Evolutionary conservation across 2,888 invertebrate species (phyloP).

Genomic region (Xanthostigma xanthostigma): DNA sequence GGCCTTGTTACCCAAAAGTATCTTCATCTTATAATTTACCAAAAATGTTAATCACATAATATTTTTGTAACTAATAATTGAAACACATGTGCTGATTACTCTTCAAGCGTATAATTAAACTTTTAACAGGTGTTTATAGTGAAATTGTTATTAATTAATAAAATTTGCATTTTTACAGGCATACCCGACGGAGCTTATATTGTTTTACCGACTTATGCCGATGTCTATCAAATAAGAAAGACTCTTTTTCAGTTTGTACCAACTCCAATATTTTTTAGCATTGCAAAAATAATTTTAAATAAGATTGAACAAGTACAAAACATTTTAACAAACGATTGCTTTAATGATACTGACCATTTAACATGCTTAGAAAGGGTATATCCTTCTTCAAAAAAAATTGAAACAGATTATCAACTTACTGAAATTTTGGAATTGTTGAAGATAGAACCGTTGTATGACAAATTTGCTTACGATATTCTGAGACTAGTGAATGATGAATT

Average conservation of each 20-base stretch:
- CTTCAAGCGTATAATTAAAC: no score
- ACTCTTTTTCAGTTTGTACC: slow-evolving; percentile 19
- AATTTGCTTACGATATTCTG: slow-evolving; percentile 24
- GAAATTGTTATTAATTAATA: neutral
- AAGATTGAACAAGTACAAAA: slow-evolving; percentile 17
- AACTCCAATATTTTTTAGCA: slow-evolving; percentile 23
- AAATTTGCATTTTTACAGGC: slow-evolving; percentile 10
- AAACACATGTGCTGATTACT: no score
- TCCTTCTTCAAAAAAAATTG: slow-evolving; percentile 7
- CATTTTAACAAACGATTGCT: slow-evolving; percentile 18
- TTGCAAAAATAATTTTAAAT: slow-evolving; percentile 22
- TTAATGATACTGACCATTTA: slow-evolving; percentile 14
- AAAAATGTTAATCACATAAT: no score
- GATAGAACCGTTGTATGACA: slow-evolving; percentile 20
- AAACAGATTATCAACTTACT: slow-evolving; percentile 6
- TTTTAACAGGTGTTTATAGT: no score
- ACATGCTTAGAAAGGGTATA: slow-evolving; percentile 6
- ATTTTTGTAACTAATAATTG: no score
- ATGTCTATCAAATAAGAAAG: slow-evolving; percentile 14
- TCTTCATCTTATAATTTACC: no score
- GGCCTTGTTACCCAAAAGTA: no score
- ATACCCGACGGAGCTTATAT: slow-evolving; percentile 22
- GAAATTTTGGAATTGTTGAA: slow-evolving; percentile 18
- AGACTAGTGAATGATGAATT: slow-evolving; percentile 10
- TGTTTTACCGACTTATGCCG: slow-evolving; percentile 20